Evolutionary conservation across 1,140 invertebrate genomes (phyloP).

Genomic region (Euura lappo): DNA sequence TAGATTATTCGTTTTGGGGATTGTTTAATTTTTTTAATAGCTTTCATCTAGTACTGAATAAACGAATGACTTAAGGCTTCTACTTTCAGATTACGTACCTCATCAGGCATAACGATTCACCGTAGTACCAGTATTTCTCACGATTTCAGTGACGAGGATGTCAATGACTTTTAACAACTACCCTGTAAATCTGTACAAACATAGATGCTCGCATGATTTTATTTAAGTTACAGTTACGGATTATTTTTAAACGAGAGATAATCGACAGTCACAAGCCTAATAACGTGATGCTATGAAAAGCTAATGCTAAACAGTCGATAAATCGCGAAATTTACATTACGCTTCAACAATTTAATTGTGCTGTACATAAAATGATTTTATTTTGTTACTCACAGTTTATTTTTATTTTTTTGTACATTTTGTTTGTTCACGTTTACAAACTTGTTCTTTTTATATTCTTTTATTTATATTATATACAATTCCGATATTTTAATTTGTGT

Average conservation of each 20-base stretch:
- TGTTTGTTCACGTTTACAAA: no score
- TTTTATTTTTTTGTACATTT: no score
- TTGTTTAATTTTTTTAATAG: no score
- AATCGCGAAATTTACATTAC: background rate
- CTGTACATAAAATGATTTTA: slow-evolving; percentile 11
- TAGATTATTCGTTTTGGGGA: no score
- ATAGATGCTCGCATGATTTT: background rate
- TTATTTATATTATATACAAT: slow-evolving; percentile 11
- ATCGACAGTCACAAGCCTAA: no score
- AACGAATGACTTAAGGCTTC: no score
- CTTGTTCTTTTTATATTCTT: slow-evolving; percentile 10
- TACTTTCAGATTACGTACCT: background rate
- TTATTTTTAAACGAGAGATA: no score
- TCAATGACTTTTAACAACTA: slow-evolving; percentile 17
- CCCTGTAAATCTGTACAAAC: slow-evolving; percentile 33
- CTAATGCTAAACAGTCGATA: background rate
- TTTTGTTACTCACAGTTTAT: background rate
- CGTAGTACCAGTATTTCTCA: slow-evolving; percentile 6
- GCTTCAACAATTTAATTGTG: background rate
- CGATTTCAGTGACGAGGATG: slow-evolving; percentile 30
- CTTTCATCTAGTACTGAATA: no score
- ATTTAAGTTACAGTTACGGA: background rate
- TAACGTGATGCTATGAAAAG: no score
- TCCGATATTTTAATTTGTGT: slow-evolving; percentile 12
- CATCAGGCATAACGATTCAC: background rate